Conservation (phyloP, 2,888 invertebrate genomes). For the Clusia tigrina region DNA sequence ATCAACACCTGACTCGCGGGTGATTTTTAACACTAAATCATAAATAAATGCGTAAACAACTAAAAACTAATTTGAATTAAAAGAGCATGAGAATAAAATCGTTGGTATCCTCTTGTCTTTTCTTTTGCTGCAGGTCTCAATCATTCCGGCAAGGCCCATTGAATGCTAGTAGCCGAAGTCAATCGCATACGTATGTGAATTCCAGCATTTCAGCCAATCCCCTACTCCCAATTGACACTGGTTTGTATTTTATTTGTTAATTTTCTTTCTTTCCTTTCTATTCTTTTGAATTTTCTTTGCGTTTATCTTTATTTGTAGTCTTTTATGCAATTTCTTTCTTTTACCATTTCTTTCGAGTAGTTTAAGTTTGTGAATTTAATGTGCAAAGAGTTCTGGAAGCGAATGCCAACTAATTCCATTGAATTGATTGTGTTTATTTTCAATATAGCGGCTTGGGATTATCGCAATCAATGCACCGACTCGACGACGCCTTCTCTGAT, state of each 20-base stretch:
- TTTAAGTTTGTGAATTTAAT: slow-evolving; percentile 24
- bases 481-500: slow-evolving; percentile 86
- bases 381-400: too few species aligned
- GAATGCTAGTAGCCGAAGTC: slow-evolving; percentile 66
- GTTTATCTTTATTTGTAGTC: slow-evolving; percentile 42
- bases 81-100: slow-evolving; percentile 57
- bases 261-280: slow-evolving; percentile 46
- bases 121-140: slow-evolving; percentile 81
- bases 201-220: slow-evolving; percentile 93
- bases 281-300: slow-evolving; percentile 40
- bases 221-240: slow-evolving; percentile 87
- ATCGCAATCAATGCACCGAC: slow-evolving; percentile 65
- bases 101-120: slow-evolving; percentile 65
- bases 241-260: slow-evolving; percentile 66
- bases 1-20: too few species aligned
- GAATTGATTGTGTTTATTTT: slow-evolving; percentile 28
- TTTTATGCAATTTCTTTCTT: slow-evolving; percentile 30
- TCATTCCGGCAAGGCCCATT: slow-evolving; percentile 82
- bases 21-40: too few species aligned
- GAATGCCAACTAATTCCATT: slow-evolving; percentile 27
- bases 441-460: slow-evolving; percentile 65
- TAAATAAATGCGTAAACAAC: slow-evolving; percentile 19
- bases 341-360: slow-evolving; percentile 27
- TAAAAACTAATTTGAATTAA: slow-evolving; percentile 31
- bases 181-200: slow-evolving; percentile 76